phyloP scores from a whole-genome alignment of 2,797 vertebrate genomes.

The Benthosema pterotum region DNA sequence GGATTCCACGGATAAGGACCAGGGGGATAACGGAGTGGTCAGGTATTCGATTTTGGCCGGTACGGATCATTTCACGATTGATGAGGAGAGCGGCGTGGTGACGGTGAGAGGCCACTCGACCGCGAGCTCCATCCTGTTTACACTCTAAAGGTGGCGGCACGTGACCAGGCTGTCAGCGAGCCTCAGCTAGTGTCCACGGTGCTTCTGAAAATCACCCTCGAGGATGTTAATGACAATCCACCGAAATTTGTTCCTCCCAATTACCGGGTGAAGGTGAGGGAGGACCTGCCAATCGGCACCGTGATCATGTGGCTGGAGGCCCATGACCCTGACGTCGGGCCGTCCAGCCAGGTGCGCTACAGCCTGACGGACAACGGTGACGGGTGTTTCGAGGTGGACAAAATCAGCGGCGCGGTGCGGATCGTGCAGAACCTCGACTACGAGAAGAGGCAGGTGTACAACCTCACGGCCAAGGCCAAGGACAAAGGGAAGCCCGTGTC shows the following conservation, averaged over 20 bases:
- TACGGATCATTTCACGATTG: slow-evolving; percentile 88
- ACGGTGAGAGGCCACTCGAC: slow-evolving; percentile 85
- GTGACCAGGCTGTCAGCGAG: slow-evolving; percentile 87
- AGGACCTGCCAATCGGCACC: slow-evolving; percentile 94
- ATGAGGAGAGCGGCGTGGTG: slow-evolving; percentile 86
- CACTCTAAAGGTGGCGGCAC: slow-evolving; percentile 88
- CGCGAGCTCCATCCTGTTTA: slow-evolving; percentile 85
- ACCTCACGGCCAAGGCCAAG: slow-evolving; percentile 92
- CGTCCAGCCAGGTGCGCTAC: slow-evolving; percentile 93
- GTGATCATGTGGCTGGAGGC: slow-evolving; percentile 95
- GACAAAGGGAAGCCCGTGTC: slow-evolving; percentile 95
- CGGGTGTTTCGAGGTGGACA: slow-evolving; percentile 94
- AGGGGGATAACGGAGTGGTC: slow-evolving; percentile 86
- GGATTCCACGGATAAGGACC: slow-evolving; percentile 92
- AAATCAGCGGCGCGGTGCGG: slow-evolving; percentile 92
- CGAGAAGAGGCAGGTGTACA: slow-evolving; percentile 92
- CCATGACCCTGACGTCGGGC: slow-evolving; percentile 90
- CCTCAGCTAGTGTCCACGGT: slow-evolving; percentile 89
- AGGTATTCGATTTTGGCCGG: slow-evolving; percentile 92
- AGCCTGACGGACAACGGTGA: slow-evolving; percentile 91
- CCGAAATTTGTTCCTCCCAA: slow-evolving; percentile 93
- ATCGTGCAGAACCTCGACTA: slow-evolving; percentile 92
- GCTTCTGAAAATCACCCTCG: slow-evolving; percentile 87
- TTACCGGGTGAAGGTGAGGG: slow-evolving; percentile 91
- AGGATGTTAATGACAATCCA: slow-evolving; percentile 96